Conservation (phyloP, 2,113 vertebrate genomes). For the Ailurus styani region DNA sequence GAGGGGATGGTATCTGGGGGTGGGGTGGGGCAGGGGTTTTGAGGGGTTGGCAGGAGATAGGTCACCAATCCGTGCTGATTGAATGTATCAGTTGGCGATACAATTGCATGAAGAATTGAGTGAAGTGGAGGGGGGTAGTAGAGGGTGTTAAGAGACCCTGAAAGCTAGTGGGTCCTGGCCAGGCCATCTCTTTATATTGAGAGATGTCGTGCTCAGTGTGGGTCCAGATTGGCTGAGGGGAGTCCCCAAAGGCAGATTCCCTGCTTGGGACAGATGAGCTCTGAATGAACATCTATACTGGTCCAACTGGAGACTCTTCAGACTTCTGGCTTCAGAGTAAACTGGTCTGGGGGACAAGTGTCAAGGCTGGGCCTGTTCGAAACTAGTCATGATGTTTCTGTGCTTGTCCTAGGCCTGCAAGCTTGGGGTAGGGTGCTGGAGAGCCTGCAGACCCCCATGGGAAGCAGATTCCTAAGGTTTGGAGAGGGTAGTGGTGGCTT, state of each 20-base stretch:
- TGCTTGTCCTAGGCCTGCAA: background rate
- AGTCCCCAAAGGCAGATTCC: background rate
- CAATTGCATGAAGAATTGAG: background rate
- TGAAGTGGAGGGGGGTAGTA: background rate
- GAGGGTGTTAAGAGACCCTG: background rate
- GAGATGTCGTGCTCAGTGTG: fast-evolving
- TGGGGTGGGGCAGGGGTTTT: background rate
- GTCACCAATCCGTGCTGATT: background rate
- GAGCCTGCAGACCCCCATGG: background rate
- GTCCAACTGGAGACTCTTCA: background rate
- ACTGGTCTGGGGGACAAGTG: background rate
- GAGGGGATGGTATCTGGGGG: no score
- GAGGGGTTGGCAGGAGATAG: background rate
- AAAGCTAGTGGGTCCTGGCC: background rate
- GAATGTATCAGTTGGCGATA: background rate
- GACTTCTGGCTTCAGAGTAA: background rate
- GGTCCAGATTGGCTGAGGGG: background rate
- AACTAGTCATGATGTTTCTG: background rate
- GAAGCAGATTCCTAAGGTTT: background rate
- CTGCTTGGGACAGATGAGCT: background rate
- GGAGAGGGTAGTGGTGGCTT: background rate
- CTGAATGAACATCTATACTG: background rate
- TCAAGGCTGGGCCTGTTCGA: background rate
- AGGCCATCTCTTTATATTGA: no score
- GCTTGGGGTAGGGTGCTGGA: background rate